phyloP scores from a whole-genome alignment of 2,888 invertebrate genomes.

The Aleiodes leptofemur region DNA sequence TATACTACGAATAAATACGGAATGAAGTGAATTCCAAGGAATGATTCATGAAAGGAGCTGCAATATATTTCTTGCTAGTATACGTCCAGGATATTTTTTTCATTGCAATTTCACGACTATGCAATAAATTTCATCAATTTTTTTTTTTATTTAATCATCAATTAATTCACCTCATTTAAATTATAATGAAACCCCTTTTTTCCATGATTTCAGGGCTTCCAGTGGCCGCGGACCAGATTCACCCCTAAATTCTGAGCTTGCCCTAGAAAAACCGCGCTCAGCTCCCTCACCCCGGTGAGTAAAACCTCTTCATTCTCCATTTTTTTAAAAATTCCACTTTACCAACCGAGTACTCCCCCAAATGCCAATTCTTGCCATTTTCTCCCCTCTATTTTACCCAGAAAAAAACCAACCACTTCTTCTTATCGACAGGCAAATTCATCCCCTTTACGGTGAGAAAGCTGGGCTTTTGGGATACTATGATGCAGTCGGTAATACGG shows the following conservation, averaged over 20 bases:
- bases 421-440: conserved; percentile 69
- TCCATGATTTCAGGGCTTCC: conserved; percentile 66
- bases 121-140: conserved; percentile 21
- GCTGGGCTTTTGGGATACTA: conserved; percentile 73
- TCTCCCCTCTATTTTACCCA: conserved; percentile 3
- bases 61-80: conserved; percentile 3
- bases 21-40: conserved; percentile 7
- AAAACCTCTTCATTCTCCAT: background rate
- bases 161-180: conserved; percentile 14
- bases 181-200: too few relatives aligned
- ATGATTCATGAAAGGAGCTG: background rate
- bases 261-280: conserved; percentile 70
- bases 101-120: background rate
- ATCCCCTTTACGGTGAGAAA: conserved; percentile 74
- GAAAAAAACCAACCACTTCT: background rate
- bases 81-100: background rate
- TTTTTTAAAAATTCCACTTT: background rate
- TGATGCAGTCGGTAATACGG: conserved; percentile 71
- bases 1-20: conserved; percentile 2
- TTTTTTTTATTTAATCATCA: too few relatives aligned
- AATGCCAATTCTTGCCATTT: background rate
- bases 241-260: conserved; percentile 68
- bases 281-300: conserved; percentile 72
- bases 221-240: conserved; percentile 71
- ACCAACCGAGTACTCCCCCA: background rate